These are phyloP conservation scores for Puffinus mauretanicus DNA, from an alignment of 2,113 vertebrate genomes.

Conservation along the genomic window DNA sequence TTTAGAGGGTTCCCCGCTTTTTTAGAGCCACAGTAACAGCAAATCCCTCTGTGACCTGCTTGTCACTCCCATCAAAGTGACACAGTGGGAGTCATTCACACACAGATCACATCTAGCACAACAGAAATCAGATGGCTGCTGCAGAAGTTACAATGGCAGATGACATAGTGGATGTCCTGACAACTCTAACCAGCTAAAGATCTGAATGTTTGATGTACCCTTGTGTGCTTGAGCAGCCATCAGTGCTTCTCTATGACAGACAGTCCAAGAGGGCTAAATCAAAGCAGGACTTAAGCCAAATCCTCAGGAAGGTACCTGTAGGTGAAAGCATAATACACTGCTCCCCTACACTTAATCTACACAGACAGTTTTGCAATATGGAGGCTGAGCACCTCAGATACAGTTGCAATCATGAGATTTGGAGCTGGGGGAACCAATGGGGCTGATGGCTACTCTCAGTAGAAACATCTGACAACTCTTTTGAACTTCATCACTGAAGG, in stretches of 20 bases:
- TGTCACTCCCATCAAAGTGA: background rate
- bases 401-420: rapidly evolving
- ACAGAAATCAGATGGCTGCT: background rate
- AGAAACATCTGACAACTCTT: background rate
- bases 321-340: background rate
- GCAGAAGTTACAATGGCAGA: background rate
- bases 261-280: rapidly evolving
- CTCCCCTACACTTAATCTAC: background rate
- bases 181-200: background rate
- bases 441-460: background rate
- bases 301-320: background rate
- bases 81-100: background rate
- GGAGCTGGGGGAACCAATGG: background rate
- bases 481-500: background rate
- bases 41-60: background rate
- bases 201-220: background rate
- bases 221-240: rapidly evolving
- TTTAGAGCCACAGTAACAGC: background rate
- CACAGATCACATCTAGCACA: too few species aligned
- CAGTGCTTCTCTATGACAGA: background rate
- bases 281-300: background rate
- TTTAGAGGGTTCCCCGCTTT: background rate
- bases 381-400: background rate
- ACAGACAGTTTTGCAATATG: rapidly evolving
- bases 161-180: background rate